Base-by-base conservation (phyloP, 2,888 invertebrate species). In the Blastobasis lacticolella region DNA sequence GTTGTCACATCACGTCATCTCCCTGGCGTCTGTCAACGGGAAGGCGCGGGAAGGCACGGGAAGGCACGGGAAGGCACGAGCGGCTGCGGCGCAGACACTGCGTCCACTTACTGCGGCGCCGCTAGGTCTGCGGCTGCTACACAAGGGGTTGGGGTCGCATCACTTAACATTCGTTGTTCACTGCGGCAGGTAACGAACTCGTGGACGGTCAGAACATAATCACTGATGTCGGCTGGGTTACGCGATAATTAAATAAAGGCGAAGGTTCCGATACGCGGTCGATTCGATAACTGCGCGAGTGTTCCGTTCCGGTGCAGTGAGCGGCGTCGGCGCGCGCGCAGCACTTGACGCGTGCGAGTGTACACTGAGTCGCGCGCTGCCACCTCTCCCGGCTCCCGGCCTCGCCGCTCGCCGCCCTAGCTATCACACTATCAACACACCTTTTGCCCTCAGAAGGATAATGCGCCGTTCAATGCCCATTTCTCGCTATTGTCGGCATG, bases 1-100 rank as follows among this genome's bases (percentile, higher is more conserved):
- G 78, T 75, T 84, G 85, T 86, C 87, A 87, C 87, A 87, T 87
- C 86, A 86, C 86, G 79, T 81, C 83, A 86, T 81, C 82, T 84
- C 78, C 75, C 71, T 69, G 79, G 79, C 76, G 60, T 23, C 23
- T 23, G 23, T 23, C 23, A 3, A 23, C 23, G 23, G 23, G 65
- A 62, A 62, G 61, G 66, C 68, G 64, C 68, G 62, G 71, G 62
- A 67, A 73, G 73, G 69, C 73, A 75, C 72, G 66, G 10, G 9
- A 58, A 36, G 60, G 57, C 56, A 9, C 9, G 5, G 38, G 38
- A 8, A 4, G 46, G 45, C 38, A 46, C 50, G 66, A 64, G 57
- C 61, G 41, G 7, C 63, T 66, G 62, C 66, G 64, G 10, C 45
- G 8, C 8, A n/a, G 10, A 9, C 10, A 61, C 61, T 60, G 61